These are phyloP conservation scores for Patagioenas fasciata DNA, from an alignment of 2,113 vertebrate genomes.

Conservation along the genomic window DNA sequence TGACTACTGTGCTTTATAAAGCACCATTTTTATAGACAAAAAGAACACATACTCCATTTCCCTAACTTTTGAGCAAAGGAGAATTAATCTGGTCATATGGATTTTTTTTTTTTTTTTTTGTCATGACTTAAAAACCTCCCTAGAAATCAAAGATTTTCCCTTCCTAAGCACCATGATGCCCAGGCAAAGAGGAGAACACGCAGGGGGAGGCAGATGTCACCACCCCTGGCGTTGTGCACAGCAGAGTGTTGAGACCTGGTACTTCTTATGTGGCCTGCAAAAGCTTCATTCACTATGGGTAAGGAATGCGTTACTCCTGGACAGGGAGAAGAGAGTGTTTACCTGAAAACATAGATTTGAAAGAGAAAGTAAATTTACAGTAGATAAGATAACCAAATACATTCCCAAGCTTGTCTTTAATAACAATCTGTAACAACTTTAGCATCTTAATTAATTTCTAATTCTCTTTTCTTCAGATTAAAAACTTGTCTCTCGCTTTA, in stretches of 20 bases:
- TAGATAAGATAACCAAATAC: neutral
- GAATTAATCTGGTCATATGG: neutral
- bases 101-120: neutral
- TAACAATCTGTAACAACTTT: neutral
- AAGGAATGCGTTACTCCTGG: neutral
- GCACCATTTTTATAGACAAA: neutral
- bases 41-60: neutral
- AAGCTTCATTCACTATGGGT: neutral
- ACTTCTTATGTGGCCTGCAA: accelerated
- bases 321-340: neutral
- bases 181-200: accelerated
- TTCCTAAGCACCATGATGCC: neutral
- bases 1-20: neutral
- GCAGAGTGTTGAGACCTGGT: neutral
- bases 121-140: neutral
- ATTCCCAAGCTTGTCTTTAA: neutral
- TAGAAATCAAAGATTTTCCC: neutral
- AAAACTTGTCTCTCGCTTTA: neutral
- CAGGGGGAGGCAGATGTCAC: neutral
- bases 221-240: neutral
- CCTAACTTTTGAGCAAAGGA: neutral
- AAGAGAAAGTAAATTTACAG: neutral
- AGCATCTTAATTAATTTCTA: neutral
- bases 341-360: neutral
- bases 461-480: neutral